These are phyloP conservation scores for Chitala chitala DNA, from an alignment of 2,113 vertebrate species.

Conservation along the genomic window DNA sequence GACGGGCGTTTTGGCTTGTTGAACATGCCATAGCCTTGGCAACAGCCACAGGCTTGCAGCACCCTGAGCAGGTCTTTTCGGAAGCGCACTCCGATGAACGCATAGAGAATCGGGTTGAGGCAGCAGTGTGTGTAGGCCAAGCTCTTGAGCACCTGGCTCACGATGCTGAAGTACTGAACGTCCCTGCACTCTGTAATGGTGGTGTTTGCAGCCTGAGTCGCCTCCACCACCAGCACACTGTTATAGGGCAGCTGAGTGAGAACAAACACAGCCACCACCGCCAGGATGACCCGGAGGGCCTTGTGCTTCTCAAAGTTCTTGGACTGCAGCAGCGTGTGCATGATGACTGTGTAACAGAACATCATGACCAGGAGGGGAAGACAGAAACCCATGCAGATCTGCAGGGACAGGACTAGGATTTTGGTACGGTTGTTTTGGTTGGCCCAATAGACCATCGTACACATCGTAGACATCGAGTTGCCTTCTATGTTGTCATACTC, in stretches of 20 bases:
- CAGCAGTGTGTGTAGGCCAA: constrained; percentile 79
- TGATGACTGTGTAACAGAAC: constrained; percentile 73
- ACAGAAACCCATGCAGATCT: constrained; percentile 75
- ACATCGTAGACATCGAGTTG: constrained; percentile 51
- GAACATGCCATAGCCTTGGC: constrained; percentile 17
- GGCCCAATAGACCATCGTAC: constrained; percentile 60
- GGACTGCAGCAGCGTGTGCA: constrained; percentile 67
- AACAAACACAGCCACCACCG: constrained; percentile 68
- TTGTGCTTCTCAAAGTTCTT: constrained; percentile 76
- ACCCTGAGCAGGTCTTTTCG: constrained; percentile 58
- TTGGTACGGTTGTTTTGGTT: constrained; percentile 48
- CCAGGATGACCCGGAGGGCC: constrained; percentile 71
- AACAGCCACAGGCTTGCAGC: constrained; percentile 39
- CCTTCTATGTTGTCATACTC: rapidly evolving
- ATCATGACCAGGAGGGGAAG: constrained; percentile 73
- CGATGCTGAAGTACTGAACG: constrained; percentile 46
- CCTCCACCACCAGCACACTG: constrained; percentile 63
- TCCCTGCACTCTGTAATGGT: constrained; percentile 50
- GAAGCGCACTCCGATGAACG: constrained; percentile 75
- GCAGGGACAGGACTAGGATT: constrained; percentile 58
- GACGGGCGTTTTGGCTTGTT: constrained; percentile 46
- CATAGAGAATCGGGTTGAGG: constrained; percentile 82
- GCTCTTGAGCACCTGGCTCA: constrained; percentile 68
- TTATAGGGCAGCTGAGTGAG: constrained; percentile 80
- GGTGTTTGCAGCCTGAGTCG: constrained; percentile 45